Conservation (phyloP, 2,797 vertebrate genomes). For the Enteromius unitaeniatus region DNA sequence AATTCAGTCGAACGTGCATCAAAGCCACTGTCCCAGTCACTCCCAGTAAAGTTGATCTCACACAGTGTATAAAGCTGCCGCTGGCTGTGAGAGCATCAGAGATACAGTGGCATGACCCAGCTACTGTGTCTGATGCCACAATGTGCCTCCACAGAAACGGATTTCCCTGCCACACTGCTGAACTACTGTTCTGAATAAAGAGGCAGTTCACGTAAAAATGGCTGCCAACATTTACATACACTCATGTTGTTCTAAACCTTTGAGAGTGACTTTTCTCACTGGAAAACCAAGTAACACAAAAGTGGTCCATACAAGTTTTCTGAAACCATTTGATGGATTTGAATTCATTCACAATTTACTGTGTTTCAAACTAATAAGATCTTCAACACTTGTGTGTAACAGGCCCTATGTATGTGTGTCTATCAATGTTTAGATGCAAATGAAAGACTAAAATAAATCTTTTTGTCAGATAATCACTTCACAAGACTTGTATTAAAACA, state of each 20-base stretch:
- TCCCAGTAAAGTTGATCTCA: background rate
- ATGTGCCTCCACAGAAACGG: background rate
- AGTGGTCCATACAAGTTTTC: background rate
- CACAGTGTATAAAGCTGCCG: background rate
- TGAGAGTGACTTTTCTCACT: background rate
- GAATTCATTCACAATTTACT: background rate
- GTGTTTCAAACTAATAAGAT: background rate
- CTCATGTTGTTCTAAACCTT: background rate
- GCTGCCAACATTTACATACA: background rate
- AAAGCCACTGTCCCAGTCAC: background rate
- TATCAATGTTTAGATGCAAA: background rate
- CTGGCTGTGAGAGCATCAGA: background rate
- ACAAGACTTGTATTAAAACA: background rate
- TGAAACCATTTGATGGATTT: background rate
- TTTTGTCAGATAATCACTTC: background rate
- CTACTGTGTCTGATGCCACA: conserved; percentile 15
- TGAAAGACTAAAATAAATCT: background rate
- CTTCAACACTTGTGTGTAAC: background rate
- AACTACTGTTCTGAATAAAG: conserved; percentile 43
- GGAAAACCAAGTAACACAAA: background rate
- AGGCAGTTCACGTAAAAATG: background rate
- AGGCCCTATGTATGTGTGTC: background rate
- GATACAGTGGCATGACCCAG: conserved; percentile 6
- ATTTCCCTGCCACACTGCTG: background rate
- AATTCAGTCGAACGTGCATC: background rate